Percentiles rank a stretch among this genome's conserved stretches.
Evolutionary conservation across 2,113 vertebrate genomes (phyloP).

Genomic region (Osmerus eperlanus): DNA sequence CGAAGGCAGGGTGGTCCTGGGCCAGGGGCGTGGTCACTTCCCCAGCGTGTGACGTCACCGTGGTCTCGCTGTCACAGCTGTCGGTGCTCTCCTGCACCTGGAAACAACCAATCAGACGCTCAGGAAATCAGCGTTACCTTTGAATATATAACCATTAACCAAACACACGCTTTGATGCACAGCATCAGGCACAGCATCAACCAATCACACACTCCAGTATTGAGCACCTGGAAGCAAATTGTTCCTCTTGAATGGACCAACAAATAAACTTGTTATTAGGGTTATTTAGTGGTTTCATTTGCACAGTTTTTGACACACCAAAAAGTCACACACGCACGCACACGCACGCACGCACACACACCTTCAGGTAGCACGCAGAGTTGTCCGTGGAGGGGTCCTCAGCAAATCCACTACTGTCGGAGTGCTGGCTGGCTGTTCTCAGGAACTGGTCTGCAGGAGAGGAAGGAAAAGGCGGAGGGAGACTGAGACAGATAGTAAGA

Average conservation of each 20-base stretch:
- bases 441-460: conserved; percentile 74
- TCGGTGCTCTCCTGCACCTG: conserved; percentile 93
- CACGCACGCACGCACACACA: conserved; percentile 39
- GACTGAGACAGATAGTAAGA: no score
- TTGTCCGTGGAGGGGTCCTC: conserved; percentile 86
- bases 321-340: not conserved
- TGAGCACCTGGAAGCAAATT: no score
- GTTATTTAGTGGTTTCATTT: not conserved
- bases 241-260: no score
- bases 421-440: conserved; percentile 89
- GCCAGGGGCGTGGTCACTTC: conserved; percentile 72
- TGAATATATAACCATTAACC: no score
- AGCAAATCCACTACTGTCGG: conserved; percentile 96
- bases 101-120: not conserved
- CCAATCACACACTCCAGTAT: no score
- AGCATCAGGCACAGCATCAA: no score
- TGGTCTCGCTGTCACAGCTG: conserved; percentile 95
- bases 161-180: no score
- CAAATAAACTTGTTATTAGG: no score
- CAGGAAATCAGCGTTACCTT: no score
- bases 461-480: not conserved
- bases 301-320: not conserved
- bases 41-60: conserved; percentile 82
- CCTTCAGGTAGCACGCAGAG: conserved; percentile 80
- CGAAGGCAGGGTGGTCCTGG: conserved; percentile 71